Evolutionary conservation across 2,888 invertebrate species (phyloP), one percentile per base, ranked within the genome.

Genomic region (Leucophenga maculata): DNA sequence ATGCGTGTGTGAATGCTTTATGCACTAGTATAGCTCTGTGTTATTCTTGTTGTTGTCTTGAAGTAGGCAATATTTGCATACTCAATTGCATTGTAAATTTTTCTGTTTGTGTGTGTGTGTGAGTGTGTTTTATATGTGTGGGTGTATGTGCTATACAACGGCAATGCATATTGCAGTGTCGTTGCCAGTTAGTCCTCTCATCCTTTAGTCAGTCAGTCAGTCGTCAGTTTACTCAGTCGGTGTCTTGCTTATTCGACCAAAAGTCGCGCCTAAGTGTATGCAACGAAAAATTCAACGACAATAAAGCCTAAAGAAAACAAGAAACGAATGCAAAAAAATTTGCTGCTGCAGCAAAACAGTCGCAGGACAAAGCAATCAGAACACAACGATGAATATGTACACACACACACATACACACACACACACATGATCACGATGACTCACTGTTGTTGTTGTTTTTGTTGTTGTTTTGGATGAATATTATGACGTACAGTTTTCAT

Each of bases 61-160:
- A 83, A 83, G 86, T 82, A 83, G 85, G 86, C 86, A 85, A 86
- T 86, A 86, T 86, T 86, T 86, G 86, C 86, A 86, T 86, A 86
- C 85, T 86, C 86, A 86, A 86, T 86, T 86, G 74, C 81, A 69
- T 80, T 80, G 83, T 83, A 82, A 79, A 79, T 78, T 78, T 77
- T 50, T 26, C 11, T 50, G 14, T 50, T 64, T 73, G 71, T 77
- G 39, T 48, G 14, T 69, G 65, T 62, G 66, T 68, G 20, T 9
- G 55, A 68, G 69, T 69, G 69, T 70, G 71, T 66, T 71, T 46
- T 57, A 14, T 72, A 54, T 59, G 67, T 66, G 32, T 39, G 52
- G 67, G 71, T 67, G 68, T 70, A 65, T 71, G 65, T 72, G 65
- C 39, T 74, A 74, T 9, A 6, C 39, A 20, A 13, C 22, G 16